Conservation (phyloP, 2,888 invertebrate species). For the Abscondita cerata region DNA sequence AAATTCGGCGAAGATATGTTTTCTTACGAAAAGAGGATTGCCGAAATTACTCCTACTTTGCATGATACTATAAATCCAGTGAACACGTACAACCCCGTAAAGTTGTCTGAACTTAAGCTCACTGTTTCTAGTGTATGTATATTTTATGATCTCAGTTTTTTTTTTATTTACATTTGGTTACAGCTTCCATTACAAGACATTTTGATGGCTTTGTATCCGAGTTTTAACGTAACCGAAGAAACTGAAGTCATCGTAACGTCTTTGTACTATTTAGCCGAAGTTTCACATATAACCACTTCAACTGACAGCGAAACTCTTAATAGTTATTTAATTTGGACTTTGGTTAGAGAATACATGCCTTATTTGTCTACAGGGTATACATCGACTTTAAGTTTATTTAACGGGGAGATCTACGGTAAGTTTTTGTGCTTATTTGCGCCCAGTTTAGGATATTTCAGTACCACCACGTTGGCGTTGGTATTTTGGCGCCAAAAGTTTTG, state of each 20-base stretch:
- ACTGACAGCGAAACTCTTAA: slow-evolving; percentile 63
- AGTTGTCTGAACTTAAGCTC: slow-evolving; percentile 57
- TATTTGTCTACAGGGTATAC: slow-evolving; percentile 61
- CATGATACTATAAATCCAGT: slow-evolving; percentile 54
- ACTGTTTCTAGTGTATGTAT: slow-evolving; percentile 57
- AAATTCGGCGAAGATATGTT: slow-evolving; percentile 63
- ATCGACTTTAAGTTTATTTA: slow-evolving; percentile 47
- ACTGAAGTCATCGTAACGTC: slow-evolving; percentile 63
- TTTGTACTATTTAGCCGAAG: slow-evolving; percentile 60
- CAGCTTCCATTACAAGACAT: slow-evolving; percentile 60
- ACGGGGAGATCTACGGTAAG: slow-evolving; percentile 50
- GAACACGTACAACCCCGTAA: slow-evolving; percentile 54
- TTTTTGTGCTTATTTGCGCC: background rate
- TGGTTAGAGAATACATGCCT: slow-evolving; percentile 62
- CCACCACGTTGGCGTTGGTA: too few species aligned
- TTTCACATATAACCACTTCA: slow-evolving; percentile 61
- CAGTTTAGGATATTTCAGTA: too few species aligned
- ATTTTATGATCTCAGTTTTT: too few species aligned
- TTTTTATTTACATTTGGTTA: slow-evolving; percentile 34
- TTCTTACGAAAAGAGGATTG: slow-evolving; percentile 63
- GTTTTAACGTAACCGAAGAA: slow-evolving; percentile 59
- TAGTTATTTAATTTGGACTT: slow-evolving; percentile 67
- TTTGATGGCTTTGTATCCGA: slow-evolving; percentile 60
- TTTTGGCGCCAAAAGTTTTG: too few species aligned
- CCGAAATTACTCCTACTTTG: slow-evolving; percentile 60